Conservation (phyloP, 2,797 vertebrate genomes). For the Typhlichthys eigenmanni region DNA sequence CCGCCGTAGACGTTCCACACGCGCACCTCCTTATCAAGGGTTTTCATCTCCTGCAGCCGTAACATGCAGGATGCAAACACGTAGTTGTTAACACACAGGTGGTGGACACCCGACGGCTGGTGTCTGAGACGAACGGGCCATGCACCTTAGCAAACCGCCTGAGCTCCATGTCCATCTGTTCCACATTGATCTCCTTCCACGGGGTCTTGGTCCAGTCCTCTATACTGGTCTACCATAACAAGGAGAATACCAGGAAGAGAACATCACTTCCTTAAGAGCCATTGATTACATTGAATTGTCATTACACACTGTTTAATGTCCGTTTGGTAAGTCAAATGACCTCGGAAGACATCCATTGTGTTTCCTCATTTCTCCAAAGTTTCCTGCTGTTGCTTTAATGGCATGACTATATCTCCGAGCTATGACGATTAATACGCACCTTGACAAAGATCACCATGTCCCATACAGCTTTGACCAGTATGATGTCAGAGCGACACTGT, state of each 20-base stretch:
- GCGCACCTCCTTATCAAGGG: constrained; percentile 79
- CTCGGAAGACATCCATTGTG: too few relatives aligned
- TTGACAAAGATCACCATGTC: constrained; percentile 81
- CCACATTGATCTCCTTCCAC: constrained; percentile 88
- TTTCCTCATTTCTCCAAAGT: too few relatives aligned
- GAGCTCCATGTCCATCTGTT: constrained; percentile 88
- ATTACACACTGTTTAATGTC: too few relatives aligned
- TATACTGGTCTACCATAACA: constrained; percentile 75
- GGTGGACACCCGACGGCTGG: neutral
- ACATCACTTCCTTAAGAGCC: too few relatives aligned
- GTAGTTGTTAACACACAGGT: neutral
- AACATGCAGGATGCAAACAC: neutral
- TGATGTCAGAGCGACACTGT: constrained; percentile 76
- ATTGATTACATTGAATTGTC: too few relatives aligned
- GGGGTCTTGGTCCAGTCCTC: constrained; percentile 86
- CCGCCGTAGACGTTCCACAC: constrained; percentile 72
- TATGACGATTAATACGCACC: constrained; percentile 49
- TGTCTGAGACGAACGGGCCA: neutral
- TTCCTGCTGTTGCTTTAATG: too few relatives aligned
- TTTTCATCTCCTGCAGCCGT: constrained; percentile 75
- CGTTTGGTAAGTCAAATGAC: too few relatives aligned
- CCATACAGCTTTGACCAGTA: constrained; percentile 81
- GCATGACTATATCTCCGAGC: neutral
- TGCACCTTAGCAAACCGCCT: constrained; percentile 84
- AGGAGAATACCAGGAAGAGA: constrained; percentile 7